Conservation (phyloP, 2,797 vertebrate genomes). For the Pristis pectinata region DNA sequence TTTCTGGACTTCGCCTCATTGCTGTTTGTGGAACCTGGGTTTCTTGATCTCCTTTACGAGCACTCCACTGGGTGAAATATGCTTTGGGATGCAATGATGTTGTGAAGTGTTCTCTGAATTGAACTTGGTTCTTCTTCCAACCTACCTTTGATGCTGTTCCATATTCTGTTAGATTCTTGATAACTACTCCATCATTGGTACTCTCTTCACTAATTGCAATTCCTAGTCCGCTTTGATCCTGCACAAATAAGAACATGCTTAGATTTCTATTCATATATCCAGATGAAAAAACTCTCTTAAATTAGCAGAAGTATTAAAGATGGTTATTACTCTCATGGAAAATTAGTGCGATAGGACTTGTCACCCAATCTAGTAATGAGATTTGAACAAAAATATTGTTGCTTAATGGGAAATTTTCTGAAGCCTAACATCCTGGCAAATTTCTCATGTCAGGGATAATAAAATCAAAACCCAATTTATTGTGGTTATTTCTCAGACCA, state of each 20-base stretch:
- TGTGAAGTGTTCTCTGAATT: neutral
- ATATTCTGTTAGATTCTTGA: conserved; percentile 70
- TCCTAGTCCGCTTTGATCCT: conserved; percentile 78
- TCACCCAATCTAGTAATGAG: neutral
- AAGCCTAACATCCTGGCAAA: neutral
- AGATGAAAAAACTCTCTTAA: neutral
- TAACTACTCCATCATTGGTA: conserved; percentile 60
- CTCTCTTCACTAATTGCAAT: conserved; percentile 73
- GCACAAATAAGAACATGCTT: conserved; percentile 38
- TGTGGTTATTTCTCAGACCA: neutral
- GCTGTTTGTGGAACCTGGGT: neutral
- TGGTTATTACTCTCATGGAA: neutral
- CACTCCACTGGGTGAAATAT: neutral
- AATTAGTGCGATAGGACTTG: neutral
- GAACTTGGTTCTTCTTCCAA: neutral
- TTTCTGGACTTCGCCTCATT: too few species aligned
- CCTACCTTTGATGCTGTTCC: conserved; percentile 65
- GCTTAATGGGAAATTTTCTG: neutral
- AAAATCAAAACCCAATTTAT: neutral
- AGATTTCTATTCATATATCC: neutral
- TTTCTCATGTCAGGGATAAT: neutral
- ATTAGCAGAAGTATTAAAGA: neutral
- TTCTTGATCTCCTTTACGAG: neutral
- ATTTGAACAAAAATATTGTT: neutral
- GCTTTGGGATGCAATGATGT: neutral